Evolutionary conservation across 2,797 vertebrate species (phyloP).

Genomic region (Lycodopsis pacificus): DNA sequence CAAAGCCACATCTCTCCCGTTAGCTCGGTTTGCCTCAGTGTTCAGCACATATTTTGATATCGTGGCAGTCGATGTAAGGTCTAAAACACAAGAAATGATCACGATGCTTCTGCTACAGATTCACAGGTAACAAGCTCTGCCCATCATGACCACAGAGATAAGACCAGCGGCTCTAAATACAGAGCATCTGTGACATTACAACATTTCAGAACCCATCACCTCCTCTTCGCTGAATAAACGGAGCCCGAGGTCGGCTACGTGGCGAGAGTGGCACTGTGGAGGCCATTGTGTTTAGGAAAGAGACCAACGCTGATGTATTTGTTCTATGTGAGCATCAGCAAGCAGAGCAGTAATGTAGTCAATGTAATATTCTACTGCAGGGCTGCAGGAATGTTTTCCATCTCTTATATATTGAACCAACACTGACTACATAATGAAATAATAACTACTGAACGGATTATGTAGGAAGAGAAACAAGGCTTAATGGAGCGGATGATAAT

Average conservation of each 20-base stretch:
- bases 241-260: conserved; percentile 56
- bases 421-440: not conserved
- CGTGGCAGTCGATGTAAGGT: not conserved
- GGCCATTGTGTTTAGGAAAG: conserved; percentile 36
- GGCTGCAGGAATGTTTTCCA: not conserved
- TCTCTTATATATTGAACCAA: not conserved
- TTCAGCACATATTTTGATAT: not conserved
- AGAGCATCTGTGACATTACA: conserved; percentile 61
- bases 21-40: not conserved
- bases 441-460: not conserved
- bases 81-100: not conserved
- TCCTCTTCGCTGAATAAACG: conserved; percentile 70
- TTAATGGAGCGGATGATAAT: not conserved
- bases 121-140: not conserved
- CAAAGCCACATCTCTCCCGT: not conserved
- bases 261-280: conserved; percentile 46
- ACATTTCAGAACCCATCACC: conserved; percentile 69
- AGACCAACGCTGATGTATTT: conserved; percentile 25
- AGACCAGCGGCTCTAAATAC: conserved; percentile 44
- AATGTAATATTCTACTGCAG: conserved; percentile 10
- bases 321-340: conserved; percentile 7
- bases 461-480: conserved; percentile 9
- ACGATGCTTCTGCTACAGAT: not conserved
- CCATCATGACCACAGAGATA: conserved; percentile 14
- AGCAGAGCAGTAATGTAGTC: not conserved